phyloP scores from a whole-genome alignment of 1,140 invertebrate genomes.

The Dolichoris vasculosae region DNA sequence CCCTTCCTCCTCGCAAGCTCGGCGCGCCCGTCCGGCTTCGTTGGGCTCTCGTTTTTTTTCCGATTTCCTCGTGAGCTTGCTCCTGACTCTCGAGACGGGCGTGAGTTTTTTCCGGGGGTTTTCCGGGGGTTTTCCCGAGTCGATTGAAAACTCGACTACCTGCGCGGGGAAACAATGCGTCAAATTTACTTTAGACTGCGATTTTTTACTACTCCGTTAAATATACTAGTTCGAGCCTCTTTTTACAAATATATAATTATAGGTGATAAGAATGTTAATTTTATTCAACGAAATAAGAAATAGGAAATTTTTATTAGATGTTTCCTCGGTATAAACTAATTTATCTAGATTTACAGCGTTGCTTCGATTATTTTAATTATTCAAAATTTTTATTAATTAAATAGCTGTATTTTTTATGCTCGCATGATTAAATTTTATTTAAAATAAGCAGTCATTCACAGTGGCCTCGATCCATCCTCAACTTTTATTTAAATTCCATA shows the following conservation, averaged over 20 bases:
- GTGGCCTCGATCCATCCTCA: not conserved
- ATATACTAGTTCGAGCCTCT: not conserved
- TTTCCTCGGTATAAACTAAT: not conserved
- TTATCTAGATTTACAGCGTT: not conserved
- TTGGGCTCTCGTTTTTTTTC: not conserved
- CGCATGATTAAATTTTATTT: not conserved
- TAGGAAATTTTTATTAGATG: not conserved
- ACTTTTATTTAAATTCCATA: constrained; percentile 10
- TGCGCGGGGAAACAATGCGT: not conserved
- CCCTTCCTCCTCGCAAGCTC: not conserved
- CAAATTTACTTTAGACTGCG: not conserved
- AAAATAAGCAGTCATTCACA: not conserved
- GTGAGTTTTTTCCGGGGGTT: no score
- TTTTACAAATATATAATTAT: not conserved
- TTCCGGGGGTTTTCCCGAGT: no score
- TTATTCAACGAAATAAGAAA: constrained; percentile 8
- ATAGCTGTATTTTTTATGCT: not conserved
- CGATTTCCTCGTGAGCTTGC: not conserved
- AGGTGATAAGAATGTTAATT: constrained; percentile 6
- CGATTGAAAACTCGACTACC: not conserved
- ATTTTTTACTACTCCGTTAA: not conserved
- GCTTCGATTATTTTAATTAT: not conserved
- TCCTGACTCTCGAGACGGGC: constrained; percentile 21
- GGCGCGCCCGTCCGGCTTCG: not conserved
- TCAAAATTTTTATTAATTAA: constrained; percentile 3